Evolutionary conservation across 2,797 vertebrate genomes (phyloP).

Genomic region (Aratinga solstitialis): DNA sequence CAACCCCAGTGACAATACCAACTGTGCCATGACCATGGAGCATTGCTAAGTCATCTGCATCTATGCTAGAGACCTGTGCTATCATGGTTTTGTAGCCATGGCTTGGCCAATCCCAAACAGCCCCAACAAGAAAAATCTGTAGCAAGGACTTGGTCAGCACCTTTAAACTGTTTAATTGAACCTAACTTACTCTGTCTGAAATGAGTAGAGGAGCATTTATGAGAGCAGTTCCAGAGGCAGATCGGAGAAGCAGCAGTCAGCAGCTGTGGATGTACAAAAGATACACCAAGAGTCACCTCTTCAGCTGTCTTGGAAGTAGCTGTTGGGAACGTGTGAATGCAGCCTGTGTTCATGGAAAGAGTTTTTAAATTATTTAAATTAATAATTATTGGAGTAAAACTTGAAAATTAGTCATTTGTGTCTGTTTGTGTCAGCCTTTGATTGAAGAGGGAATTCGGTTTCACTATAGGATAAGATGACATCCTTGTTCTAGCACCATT

Average conservation of each 20-base stretch:
- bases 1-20: background rate
- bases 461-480: background rate
- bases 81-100: background rate
- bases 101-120: background rate
- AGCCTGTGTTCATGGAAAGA: background rate
- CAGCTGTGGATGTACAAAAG: background rate
- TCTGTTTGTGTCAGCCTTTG: background rate
- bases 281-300: background rate
- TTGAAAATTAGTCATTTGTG: background rate
- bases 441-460: background rate
- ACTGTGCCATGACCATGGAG: background rate
- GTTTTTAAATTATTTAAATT: background rate
- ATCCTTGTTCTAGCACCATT: background rate
- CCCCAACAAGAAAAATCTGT: background rate
- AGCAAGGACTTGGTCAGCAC: background rate
- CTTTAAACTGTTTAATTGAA: background rate
- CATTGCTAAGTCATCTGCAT: background rate
- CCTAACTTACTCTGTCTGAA: background rate
- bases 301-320: background rate
- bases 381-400: background rate
- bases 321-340: background rate
- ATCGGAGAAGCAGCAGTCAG: background rate
- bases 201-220: background rate
- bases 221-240: background rate
- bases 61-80: background rate